Base-by-base conservation (phyloP, 2,797 vertebrate genomes). In the Etheostoma nigrum region DNA sequence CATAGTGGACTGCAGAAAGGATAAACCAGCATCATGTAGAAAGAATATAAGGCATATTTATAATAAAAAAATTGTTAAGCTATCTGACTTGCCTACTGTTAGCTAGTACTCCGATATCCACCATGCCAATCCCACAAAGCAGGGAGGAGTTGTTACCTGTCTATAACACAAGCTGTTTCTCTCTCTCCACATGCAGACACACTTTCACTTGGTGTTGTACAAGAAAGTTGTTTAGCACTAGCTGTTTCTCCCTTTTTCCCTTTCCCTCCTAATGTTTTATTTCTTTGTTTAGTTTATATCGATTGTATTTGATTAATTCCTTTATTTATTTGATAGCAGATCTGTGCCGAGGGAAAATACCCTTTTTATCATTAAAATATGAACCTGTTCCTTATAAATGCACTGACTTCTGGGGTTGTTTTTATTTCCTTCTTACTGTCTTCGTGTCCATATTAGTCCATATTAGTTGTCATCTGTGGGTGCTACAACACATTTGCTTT, bases 271-370 rank as follows among this genome's bases (percentile, higher is more conserved):
- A 67, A 80, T 83, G 74, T 75, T 82, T 83, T 90, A 76, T 85
- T 84, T 87, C 84, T 93, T 93, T 94, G 90, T 95, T 96, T 95
- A 95, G 94, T 93, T 91, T 88, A 92, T 93, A 91, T 94, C 94
- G 93, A 93, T 93, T 94, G 91, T 94, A 87, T 96, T 95, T 95
- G 92, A 95, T 93, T 95, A 93, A 93, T 95, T 92, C 90, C 92
- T 95, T 95, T 95, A 96, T 95, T 95, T 96, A 96, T 96, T 96
- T 95, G 91, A 95, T 95, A 96, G 95, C 95, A 95, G 94, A 95
- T 92, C 94, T 95, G 95, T 95, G 94, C 94, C 94, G 92, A 93
- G 93, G 93, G 93, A 93, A 90, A 84, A 83, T 80, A 73, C 85
- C 94, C 92, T 92, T 94, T 40, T 40, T 40, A 40, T 95, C 93